Percentiles rank a stretch among this genome's conserved stretches.
phyloP scores from a whole-genome alignment of 2,888 invertebrate genomes.

The Hanleya hanleyi region DNA sequence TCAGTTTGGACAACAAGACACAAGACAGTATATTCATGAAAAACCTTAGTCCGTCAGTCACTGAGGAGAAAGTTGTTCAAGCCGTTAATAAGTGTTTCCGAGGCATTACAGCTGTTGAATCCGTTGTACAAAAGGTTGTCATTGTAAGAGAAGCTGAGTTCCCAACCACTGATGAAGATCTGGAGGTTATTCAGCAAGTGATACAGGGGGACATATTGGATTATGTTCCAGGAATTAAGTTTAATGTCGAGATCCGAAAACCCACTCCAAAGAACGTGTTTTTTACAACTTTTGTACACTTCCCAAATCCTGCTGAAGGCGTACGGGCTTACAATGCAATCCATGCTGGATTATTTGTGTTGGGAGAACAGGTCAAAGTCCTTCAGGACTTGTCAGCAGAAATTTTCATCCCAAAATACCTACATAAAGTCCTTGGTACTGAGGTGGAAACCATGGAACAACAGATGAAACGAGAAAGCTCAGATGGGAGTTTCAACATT shows the following conservation, averaged over 20 bases:
- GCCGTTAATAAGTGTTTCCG: background rate
- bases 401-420: slow-evolving; percentile 27
- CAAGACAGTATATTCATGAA: slow-evolving; percentile 19
- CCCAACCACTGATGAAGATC: too few species aligned
- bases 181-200: too few species aligned
- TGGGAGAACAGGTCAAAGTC: slow-evolving; percentile 18
- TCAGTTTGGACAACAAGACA: background rate
- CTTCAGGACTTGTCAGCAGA: slow-evolving; percentile 36
- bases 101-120: background rate
- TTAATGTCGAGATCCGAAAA: background rate
- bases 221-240: background rate
- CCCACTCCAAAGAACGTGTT: slow-evolving; percentile 20
- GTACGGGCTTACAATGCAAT: slow-evolving; percentile 30
- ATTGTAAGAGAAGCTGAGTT: too few species aligned
- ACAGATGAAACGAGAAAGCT: slow-evolving; percentile 10
- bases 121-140: too few species aligned
- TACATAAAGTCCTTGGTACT: slow-evolving; percentile 34
- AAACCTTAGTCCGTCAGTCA: slow-evolving; percentile 22
- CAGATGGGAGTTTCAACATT: slow-evolving; percentile 8
- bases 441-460: slow-evolving; percentile 31
- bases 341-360: slow-evolving; percentile 5
- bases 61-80: slow-evolving; percentile 32
- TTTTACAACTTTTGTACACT: slow-evolving; percentile 40
- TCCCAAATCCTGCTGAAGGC: slow-evolving; percentile 45
- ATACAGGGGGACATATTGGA: too few species aligned